A percentile compares a stretch with the other conserved stretches of the same genome.
phyloP scores from a whole-genome alignment of 2,888 invertebrate genomes.

The Rotaria magnacalcarata region DNA sequence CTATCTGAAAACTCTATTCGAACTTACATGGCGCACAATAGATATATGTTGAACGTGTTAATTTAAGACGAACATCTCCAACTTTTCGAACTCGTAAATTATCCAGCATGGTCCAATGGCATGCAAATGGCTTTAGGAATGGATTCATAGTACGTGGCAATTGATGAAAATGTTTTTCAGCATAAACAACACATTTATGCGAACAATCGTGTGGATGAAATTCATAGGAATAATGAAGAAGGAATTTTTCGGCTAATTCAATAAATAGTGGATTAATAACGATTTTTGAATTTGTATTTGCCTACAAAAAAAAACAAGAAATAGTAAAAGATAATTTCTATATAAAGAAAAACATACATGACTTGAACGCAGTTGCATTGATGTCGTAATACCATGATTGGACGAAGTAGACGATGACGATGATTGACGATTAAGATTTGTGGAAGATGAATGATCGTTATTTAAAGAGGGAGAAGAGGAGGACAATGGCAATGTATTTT shows the following conservation, averaged over 20 bases:
- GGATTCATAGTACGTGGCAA: constrained; percentile 3
- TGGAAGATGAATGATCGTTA: background rate
- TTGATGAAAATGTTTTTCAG: background rate
- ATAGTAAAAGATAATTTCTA: no score
- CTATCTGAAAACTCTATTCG: no score
- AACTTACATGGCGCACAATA: constrained; percentile 31
- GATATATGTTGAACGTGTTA: background rate
- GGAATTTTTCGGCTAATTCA: constrained; percentile 14
- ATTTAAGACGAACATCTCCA: background rate
- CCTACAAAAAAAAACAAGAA: background rate
- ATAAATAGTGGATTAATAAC: background rate
- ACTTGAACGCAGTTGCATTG: background rate
- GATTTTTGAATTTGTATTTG: background rate
- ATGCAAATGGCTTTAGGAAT: constrained; percentile 29
- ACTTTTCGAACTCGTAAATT: background rate
- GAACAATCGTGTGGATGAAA: constrained; percentile 9
- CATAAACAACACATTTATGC: constrained; percentile 10
- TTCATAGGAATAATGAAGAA: background rate
- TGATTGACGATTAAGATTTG: background rate
- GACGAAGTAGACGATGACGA: background rate
- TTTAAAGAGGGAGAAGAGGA: background rate
- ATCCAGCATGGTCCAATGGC: constrained; percentile 27
- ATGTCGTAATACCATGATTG: background rate
- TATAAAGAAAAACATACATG: background rate
- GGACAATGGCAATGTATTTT: background rate